phyloP scores from a whole-genome alignment of 1,140 invertebrate species.

The Rhyacophila brunnea region DNA sequence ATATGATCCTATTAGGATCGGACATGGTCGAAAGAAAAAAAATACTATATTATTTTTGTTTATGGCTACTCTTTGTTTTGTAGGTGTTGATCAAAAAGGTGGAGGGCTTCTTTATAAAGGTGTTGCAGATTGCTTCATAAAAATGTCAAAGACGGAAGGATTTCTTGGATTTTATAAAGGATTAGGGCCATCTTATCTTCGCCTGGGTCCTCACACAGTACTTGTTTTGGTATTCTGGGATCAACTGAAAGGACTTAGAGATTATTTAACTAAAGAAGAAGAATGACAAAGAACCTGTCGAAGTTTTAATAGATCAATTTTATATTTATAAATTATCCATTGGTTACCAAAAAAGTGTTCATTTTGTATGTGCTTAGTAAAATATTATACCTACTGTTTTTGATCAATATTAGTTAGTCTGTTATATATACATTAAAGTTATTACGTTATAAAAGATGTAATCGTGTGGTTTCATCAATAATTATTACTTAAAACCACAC shows the following conservation, averaged over 20 bases:
- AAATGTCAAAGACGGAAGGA: slow-evolving; percentile 76
- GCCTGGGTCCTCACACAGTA: slow-evolving; percentile 85
- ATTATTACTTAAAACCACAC: no score
- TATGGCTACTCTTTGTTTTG: slow-evolving; percentile 34
- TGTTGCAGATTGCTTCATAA: slow-evolving; percentile 75
- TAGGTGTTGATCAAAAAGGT: slow-evolving; percentile 65
- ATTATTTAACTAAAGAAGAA: slow-evolving; percentile 24
- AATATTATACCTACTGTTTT: no score
- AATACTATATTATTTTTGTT: no score
- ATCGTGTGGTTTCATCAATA: no score
- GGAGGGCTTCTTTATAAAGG: slow-evolving; percentile 72
- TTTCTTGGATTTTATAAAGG: slow-evolving; percentile 84
- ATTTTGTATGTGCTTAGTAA: no score
- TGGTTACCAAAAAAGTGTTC: no score
- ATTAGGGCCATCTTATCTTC: slow-evolving; percentile 76
- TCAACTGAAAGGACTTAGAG: slow-evolving; percentile 61
- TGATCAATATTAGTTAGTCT: no score
- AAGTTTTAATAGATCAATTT: not conserved
- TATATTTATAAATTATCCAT: not conserved
- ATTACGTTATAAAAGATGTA: no score
- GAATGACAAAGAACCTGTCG: not conserved
- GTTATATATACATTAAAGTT: no score
- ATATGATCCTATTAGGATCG: no score
- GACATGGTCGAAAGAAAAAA: no score
- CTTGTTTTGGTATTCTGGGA: slow-evolving; percentile 85